phyloP scores from a whole-genome alignment of 2,113 vertebrate species.

The Andinoacara biseriatus region DNA sequence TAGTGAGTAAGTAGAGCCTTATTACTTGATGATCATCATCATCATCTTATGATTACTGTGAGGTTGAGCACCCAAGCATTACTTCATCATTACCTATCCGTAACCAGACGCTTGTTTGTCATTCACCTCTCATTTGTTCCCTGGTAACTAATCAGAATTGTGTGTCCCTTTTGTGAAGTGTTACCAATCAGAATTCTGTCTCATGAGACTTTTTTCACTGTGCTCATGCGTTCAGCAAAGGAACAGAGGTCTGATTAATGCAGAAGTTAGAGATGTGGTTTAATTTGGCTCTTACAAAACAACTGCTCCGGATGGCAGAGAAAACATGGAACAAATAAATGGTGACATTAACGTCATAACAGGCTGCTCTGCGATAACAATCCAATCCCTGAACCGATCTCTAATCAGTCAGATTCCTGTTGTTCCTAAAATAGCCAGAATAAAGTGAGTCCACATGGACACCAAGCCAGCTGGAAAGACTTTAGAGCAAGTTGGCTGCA shows the following conservation, averaged over 20 bases:
- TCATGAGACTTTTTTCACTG: neutral
- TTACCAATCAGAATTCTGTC: neutral
- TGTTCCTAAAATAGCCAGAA: constrained; percentile 30
- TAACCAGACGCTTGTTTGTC: no score
- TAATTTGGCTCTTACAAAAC: constrained; percentile 28
- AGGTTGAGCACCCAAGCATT: neutral
- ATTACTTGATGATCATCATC: neutral
- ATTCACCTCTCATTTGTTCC: no score
- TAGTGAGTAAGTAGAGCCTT: neutral
- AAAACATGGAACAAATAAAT: constrained; percentile 35
- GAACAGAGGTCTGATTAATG: constrained; percentile 20
- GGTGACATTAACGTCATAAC: constrained; percentile 20
- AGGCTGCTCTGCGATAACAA: constrained; percentile 24
- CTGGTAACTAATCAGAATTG: no score
- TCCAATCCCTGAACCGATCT: neutral
- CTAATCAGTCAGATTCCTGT: constrained; percentile 16
- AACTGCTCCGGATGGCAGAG: constrained; percentile 32
- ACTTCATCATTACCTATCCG: neutral
- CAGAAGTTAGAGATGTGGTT: constrained; percentile 19
- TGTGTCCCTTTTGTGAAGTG: no score
- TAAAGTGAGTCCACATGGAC: constrained; percentile 30
- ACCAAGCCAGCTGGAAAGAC: constrained; percentile 37
- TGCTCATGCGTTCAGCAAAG: constrained; percentile 12
- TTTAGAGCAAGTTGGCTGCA: constrained; percentile 38
- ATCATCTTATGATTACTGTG: neutral